Conservation (phyloP, 37 sponge, comb jelly and placozoan species). For the Bolinopsis microptera region DNA sequence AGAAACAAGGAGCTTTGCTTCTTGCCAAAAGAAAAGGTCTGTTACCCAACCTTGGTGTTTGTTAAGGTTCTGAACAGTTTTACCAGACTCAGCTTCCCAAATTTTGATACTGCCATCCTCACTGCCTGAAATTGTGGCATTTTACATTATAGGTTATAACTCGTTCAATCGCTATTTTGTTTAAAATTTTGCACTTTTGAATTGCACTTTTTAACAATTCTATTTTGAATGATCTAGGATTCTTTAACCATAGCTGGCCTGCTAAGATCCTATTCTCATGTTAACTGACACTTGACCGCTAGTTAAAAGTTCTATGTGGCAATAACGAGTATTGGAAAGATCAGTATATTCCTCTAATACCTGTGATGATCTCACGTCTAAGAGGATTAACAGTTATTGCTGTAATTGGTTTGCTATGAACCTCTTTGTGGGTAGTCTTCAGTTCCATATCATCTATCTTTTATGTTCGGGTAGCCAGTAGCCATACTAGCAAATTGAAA, state of each 20-base stretch:
- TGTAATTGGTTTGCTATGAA: conserved; percentile 43
- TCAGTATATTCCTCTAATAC: too few species aligned
- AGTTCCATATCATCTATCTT: conserved; percentile 20
- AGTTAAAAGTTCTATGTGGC: too few species aligned
- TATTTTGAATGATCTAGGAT: too few species aligned
- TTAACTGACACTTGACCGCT: too few species aligned
- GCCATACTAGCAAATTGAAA: too few species aligned
- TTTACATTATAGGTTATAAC: neutral
- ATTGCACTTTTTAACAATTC: too few species aligned
- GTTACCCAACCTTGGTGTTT: conserved; percentile 50
- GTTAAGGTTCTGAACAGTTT: conserved; percentile 22
- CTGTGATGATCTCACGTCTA: conserved; percentile 31
- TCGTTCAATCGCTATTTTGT: too few species aligned
- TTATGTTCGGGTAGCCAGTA: too few species aligned
- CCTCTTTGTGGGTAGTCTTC: conserved; percentile 38
- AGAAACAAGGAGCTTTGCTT: conserved; percentile 43
- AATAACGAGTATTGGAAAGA: too few species aligned
- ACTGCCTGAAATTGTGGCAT: neutral
- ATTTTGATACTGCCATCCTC: conserved; percentile 63
- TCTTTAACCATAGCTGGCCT: too few species aligned
- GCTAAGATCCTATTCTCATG: too few species aligned
- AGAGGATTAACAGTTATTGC: conserved; percentile 54
- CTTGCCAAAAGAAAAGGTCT: conserved; percentile 42
- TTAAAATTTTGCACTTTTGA: too few species aligned
- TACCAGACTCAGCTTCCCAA: conserved; percentile 63